Percentiles rank a stretch among this genome's conserved stretches.
These are phyloP conservation scores for Lichenostomus cassidix DNA, from an alignment of 2,113 vertebrate species.

Conservation along the genomic window DNA sequence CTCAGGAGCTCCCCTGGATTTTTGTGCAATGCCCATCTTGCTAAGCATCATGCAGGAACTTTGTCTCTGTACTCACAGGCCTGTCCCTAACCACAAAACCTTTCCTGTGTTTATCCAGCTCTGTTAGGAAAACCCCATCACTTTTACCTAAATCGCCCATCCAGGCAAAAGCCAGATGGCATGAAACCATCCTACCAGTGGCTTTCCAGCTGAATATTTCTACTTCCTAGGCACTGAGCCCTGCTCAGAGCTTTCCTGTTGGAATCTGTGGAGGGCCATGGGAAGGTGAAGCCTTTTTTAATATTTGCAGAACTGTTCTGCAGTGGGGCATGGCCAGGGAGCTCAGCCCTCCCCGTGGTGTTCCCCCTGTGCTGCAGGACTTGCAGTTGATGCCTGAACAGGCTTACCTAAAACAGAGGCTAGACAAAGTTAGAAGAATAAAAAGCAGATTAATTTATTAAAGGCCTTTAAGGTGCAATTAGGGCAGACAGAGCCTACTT, in stretches of 20 bases:
- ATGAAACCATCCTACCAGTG: not conserved
- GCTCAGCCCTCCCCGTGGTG: rapidly evolving
- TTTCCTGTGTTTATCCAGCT: not conserved
- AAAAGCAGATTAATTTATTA: too few species aligned
- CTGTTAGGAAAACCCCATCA: not conserved
- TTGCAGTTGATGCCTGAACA: not conserved
- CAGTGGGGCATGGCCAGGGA: not conserved
- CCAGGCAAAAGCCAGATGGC: not conserved
- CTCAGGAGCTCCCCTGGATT: not conserved
- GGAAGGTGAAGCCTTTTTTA: not conserved
- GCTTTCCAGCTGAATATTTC: not conserved
- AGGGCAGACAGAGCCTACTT: too few species aligned
- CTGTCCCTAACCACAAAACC: not conserved
- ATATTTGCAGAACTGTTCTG: not conserved
- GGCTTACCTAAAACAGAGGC: too few species aligned
- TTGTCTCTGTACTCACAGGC: not conserved
- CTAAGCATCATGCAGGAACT: not conserved
- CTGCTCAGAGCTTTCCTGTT: not conserved
- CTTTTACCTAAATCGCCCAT: not conserved
- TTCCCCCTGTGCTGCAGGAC: not conserved
- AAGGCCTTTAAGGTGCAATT: too few species aligned
- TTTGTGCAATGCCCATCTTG: not conserved
- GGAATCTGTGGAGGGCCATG: not conserved
- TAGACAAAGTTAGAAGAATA: too few species aligned
- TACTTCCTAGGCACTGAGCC: not conserved